Percentiles rank a stretch among this genome's conserved stretches.
These are phyloP conservation scores for Heteromyza rotundicornis DNA, from an alignment of 2,888 invertebrate species.

Conservation along the genomic window DNA sequence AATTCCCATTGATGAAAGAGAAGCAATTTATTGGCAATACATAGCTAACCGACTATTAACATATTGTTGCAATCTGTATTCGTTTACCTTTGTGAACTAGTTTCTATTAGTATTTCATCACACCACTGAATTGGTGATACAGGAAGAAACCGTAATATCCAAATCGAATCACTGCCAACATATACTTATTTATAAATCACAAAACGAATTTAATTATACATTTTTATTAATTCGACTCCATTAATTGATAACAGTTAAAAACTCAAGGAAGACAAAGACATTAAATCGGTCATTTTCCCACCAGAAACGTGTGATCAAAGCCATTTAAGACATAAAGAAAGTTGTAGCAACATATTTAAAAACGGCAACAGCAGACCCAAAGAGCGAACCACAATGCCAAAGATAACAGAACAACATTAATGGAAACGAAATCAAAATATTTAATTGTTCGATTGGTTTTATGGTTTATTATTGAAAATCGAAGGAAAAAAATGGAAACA, in stretches of 20 bases:
- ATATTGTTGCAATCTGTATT: too few species aligned
- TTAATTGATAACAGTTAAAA: slow-evolving; percentile 48
- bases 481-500: not conserved
- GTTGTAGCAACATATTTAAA: not conserved
- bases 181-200: too few species aligned
- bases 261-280: slow-evolving; percentile 25
- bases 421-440: slow-evolving; percentile 16
- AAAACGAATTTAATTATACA: too few species aligned
- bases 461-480: not conserved
- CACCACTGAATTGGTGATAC: too few species aligned
- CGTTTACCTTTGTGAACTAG: too few species aligned
- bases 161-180: too few species aligned
- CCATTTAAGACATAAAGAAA: slow-evolving; percentile 10
- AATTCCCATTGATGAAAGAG: too few species aligned
- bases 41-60: too few species aligned
- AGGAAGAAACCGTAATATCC: too few species aligned
- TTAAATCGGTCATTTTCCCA: slow-evolving; percentile 12
- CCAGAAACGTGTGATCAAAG: slow-evolving; percentile 9
- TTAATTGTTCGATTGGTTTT: slow-evolving; percentile 10
- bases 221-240: slow-evolving; percentile 20
- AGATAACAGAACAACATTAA: not conserved
- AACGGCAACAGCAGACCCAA: not conserved
- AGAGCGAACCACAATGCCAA: not conserved
- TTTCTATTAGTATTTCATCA: too few species aligned
- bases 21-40: too few species aligned